Percentiles rank a stretch among this genome's conserved stretches.
Evolutionary conservation across 2,797 vertebrate species (phyloP).

Genomic region (Thaleichthys pacificus): DNA sequence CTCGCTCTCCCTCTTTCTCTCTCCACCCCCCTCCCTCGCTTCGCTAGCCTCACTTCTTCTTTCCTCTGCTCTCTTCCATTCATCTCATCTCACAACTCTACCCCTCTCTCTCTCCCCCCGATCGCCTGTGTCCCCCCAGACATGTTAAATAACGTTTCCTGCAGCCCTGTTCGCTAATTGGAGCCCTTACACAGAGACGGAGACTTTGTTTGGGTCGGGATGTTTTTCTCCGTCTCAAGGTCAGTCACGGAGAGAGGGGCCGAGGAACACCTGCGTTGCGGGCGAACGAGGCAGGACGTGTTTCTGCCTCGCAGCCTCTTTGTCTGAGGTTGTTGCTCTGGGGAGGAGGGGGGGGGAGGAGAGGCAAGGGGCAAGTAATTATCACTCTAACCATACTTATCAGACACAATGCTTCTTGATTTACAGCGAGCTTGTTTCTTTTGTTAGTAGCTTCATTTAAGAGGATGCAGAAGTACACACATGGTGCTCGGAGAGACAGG

Average conservation of each 20-base stretch:
- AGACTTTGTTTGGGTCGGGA: conserved; percentile 53
- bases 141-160: not conserved
- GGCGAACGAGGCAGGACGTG: not conserved
- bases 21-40: not conserved
- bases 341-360: no score
- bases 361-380: no score
- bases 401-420: no score
- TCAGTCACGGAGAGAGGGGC: conserved; percentile 64
- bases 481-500: no score
- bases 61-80: not conserved
- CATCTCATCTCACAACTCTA: not conserved
- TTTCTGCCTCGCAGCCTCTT: not conserved
- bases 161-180: conserved; percentile 59
- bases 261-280: conserved; percentile 52
- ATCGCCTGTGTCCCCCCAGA: not conserved
- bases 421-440: no score
- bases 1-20: not conserved
- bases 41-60: not conserved
- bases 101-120: not conserved
- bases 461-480: no score
- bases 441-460: no score
- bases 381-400: no score
- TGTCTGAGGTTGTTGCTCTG: not conserved
- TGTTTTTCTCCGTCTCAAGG: conserved; percentile 57
- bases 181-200: conserved; percentile 68